A percentile compares a stretch with the other conserved stretches of the same genome.
Conservation (phyloP, 2,113 vertebrate species). For the Charadrius vociferus region DNA sequence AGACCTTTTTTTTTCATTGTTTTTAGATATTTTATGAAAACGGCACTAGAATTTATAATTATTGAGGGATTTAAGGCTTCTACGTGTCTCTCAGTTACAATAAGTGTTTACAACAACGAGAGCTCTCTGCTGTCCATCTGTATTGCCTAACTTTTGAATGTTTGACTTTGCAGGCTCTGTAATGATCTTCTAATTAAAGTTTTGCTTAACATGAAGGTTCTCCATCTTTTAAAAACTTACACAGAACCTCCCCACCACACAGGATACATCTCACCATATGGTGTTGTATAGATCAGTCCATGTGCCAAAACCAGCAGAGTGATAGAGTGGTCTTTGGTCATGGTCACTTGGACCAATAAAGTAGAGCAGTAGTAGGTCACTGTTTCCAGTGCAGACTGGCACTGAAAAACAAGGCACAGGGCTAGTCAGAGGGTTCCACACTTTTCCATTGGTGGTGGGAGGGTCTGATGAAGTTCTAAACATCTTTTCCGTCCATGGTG, state of each 20-base stretch:
- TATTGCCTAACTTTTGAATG: not conserved
- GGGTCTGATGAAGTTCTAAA: not conserved
- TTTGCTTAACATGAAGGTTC: not conserved
- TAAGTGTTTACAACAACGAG: not conserved
- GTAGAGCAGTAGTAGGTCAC: not conserved
- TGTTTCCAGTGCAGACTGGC: not conserved
- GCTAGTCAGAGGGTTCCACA: not conserved
- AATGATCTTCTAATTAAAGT: not conserved
- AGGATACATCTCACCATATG: not conserved
- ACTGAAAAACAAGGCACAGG: not conserved
- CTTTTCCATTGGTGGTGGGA: not conserved
- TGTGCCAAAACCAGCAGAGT: not conserved
- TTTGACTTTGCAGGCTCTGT: not conserved
- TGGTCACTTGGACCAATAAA: not conserved
- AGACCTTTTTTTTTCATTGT: not conserved
- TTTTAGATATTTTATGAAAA: not conserved
- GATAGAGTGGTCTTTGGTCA: accelerated
- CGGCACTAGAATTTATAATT: not conserved
- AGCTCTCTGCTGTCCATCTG: not conserved
- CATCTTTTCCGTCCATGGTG: not conserved
- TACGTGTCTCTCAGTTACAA: not conserved
- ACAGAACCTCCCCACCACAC: not conserved
- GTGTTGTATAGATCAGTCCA: accelerated
- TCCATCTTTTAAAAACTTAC: not conserved
- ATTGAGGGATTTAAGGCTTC: not conserved